Percentiles rank a stretch among this genome's conserved stretches.
phyloP scores from a whole-genome alignment of 2,797 vertebrate species.

The Corythornis leucogaster region DNA sequence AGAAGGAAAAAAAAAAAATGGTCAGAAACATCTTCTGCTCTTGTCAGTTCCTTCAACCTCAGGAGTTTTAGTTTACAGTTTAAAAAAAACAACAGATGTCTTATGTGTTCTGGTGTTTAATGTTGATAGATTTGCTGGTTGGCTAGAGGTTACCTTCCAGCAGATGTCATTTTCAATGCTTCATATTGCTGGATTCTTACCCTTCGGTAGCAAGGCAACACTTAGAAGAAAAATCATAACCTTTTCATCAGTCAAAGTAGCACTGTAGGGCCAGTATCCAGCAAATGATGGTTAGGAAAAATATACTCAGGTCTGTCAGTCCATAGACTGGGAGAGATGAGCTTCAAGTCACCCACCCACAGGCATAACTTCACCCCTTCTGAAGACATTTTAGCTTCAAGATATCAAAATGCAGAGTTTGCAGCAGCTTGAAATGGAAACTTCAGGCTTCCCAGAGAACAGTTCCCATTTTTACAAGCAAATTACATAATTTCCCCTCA shows the following conservation, averaged over 20 bases:
- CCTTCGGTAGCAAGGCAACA: background rate
- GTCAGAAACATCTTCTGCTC: background rate
- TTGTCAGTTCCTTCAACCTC: background rate
- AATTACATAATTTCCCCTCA: conserved; percentile 8
- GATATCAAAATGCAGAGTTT: conserved; percentile 8
- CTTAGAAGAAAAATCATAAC: conserved; percentile 12
- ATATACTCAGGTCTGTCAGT: conserved; percentile 23
- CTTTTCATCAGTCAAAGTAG: background rate
- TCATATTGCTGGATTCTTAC: background rate
- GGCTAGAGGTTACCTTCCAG: conserved; percentile 21
- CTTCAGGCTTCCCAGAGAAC: background rate
- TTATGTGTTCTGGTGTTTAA: background rate
- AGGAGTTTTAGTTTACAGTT: background rate
- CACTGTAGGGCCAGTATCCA: background rate
- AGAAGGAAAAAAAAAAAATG: background rate
- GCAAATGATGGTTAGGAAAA: background rate
- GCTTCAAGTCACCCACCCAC: conserved; percentile 16
- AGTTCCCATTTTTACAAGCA: background rate
- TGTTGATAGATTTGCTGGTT: conserved; percentile 47
- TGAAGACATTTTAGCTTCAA: conserved; percentile 1
- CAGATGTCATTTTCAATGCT: conserved; percentile 1
- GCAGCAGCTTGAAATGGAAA: conserved; percentile 2
- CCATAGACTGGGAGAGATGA: background rate
- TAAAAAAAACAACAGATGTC: background rate
- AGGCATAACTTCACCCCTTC: background rate